Conservation (phyloP, 2,113 vertebrate genomes). For the Datnioides undecimradiatus region DNA sequence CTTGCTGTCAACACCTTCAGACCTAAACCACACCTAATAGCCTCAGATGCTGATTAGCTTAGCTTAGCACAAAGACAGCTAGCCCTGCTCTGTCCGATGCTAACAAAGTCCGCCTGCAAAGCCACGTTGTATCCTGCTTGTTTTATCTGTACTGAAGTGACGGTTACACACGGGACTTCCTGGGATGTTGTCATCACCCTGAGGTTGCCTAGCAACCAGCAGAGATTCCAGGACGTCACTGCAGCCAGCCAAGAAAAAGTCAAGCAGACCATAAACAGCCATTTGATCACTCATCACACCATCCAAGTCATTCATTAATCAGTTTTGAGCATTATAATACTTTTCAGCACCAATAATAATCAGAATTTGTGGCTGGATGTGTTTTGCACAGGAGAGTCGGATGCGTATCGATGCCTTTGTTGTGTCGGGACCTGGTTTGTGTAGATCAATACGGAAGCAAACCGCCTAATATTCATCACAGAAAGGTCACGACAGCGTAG, state of each 20-base stretch:
- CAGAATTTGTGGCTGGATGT: not conserved
- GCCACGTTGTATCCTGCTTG: not conserved
- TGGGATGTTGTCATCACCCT: not conserved
- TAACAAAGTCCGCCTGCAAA: too few relatives aligned
- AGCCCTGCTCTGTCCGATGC: not conserved
- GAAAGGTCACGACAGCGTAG: slow-evolving; percentile 17
- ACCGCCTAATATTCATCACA: not conserved
- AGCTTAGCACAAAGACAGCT: not conserved
- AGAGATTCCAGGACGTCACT: not conserved
- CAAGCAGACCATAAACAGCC: too few relatives aligned
- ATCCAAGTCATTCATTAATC: not conserved
- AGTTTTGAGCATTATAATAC: not conserved
- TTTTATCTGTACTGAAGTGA: not conserved
- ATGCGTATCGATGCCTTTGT: not conserved
- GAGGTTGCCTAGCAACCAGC: not conserved
- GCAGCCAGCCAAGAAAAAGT: not conserved
- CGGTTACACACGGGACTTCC: not conserved
- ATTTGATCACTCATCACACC: too few relatives aligned
- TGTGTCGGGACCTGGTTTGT: not conserved
- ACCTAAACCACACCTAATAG: too few relatives aligned
- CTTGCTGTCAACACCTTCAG: too few relatives aligned
- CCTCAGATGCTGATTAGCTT: too few relatives aligned
- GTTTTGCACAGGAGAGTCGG: not conserved
- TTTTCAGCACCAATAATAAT: not conserved
- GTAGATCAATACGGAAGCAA: slow-evolving; percentile 25